These are phyloP conservation scores for Thereva unica DNA, from an alignment of 2,888 invertebrate genomes.

Conservation along the genomic window DNA sequence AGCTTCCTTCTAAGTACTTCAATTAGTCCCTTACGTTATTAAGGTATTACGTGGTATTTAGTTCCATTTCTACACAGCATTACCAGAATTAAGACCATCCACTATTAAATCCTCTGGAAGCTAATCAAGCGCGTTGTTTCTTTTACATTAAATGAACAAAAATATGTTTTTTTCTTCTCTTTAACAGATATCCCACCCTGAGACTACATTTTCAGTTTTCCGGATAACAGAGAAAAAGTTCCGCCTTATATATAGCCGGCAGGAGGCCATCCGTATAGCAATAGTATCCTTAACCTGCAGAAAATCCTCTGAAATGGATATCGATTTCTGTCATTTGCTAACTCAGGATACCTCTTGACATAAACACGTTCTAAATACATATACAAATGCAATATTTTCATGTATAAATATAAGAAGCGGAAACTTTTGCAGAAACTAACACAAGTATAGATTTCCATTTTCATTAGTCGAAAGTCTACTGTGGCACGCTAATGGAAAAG, in stretches of 20 bases:
- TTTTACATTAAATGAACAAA: slow-evolving; percentile 11
- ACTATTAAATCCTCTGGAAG: slow-evolving; percentile 14
- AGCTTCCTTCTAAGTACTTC: too few species aligned
- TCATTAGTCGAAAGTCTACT: slow-evolving; percentile 32
- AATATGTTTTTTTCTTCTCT: slow-evolving; percentile 8
- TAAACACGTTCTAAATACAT: slow-evolving; percentile 5
- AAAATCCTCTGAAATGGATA: slow-evolving; percentile 21
- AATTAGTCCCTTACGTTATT: too few species aligned
- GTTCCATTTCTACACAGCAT: too few species aligned
- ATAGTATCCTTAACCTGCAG: slow-evolving; percentile 19
- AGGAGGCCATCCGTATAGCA: neutral
- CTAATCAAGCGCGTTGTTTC: slow-evolving; percentile 31
- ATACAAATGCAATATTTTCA: slow-evolving; percentile 8
- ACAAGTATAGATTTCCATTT: slow-evolving; percentile 31
- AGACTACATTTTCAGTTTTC: neutral
- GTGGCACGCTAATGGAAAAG: slow-evolving; percentile 37
- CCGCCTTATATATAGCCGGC: neutral
- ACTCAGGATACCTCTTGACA: slow-evolving; percentile 13
- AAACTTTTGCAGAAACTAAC: neutral
- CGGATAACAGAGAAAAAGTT: slow-evolving; percentile 11
- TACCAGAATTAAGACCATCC: too few species aligned
- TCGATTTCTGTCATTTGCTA: slow-evolving; percentile 34
- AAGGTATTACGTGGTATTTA: too few species aligned
- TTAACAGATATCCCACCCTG: neutral
- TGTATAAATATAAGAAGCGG: too few species aligned